Conservation (phyloP, 2,797 vertebrate genomes). For the Aplochiton taeniatus region DNA sequence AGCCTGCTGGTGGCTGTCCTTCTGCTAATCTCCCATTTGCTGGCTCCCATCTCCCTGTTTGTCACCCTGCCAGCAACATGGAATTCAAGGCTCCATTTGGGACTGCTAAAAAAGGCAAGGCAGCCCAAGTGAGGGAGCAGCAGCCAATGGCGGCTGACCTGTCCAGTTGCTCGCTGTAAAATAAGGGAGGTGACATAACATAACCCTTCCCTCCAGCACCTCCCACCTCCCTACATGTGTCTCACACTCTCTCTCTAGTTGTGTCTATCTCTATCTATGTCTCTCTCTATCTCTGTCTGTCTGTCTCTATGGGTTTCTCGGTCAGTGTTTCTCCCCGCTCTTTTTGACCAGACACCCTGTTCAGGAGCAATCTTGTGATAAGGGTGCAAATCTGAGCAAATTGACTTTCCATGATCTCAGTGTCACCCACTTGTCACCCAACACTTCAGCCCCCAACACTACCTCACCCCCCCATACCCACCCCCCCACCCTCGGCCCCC, state of each 20-base stretch:
- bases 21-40: slow-evolving; percentile 83
- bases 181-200: slow-evolving; percentile 57
- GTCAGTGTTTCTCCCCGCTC: slow-evolving; percentile 5
- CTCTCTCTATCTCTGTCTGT: neutral
- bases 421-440: slow-evolving; percentile 44
- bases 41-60: slow-evolving; percentile 84
- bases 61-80: slow-evolving; percentile 85
- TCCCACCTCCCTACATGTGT: slow-evolving; percentile 10
- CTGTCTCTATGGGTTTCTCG: neutral
- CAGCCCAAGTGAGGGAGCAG: slow-evolving; percentile 87
- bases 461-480: slow-evolving; percentile 13
- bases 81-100: slow-evolving; percentile 89
- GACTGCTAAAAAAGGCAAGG: slow-evolving; percentile 94
- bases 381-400: slow-evolving; percentile 54
- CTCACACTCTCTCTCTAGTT: slow-evolving; percentile 28
- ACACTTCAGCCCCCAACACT: slow-evolving; percentile 10
- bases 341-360: slow-evolving; percentile 39
- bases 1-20: slow-evolving; percentile 60
- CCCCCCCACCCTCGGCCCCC: slow-evolving; percentile 1
- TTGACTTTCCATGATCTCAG: slow-evolving; percentile 74
- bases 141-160: slow-evolving; percentile 84
- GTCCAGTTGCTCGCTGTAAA: slow-evolving; percentile 75
- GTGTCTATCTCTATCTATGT: too few species aligned
- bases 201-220: slow-evolving; percentile 51
- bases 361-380: slow-evolving; percentile 70